Base-by-base conservation (phyloP, 2,113 vertebrate species). In the Halcyon senegalensis region DNA sequence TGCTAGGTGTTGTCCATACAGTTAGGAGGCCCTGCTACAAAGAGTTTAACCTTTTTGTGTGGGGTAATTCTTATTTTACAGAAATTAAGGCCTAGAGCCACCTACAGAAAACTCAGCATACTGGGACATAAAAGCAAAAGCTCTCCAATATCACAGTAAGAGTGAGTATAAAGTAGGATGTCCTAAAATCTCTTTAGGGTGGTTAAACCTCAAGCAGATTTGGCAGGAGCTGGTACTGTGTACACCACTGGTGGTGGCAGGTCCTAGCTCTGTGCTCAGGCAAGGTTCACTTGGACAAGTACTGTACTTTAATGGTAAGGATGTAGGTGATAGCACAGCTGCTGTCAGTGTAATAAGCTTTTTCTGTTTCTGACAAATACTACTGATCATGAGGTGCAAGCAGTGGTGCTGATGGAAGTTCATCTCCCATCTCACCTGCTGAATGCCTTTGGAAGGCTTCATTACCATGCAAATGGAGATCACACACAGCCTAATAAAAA, bases 401-500 rank as follows among this genome's bases (percentile, higher is more conserved):
- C 11, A 6, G 19, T 33, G 24, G 27, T 69, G 76, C 46, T 89
- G 76, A 77, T 27, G 50, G 87, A 92, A 93, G 44, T 44, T 81
- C 64, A 70, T 70, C 69, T 92, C 58, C 46, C 7, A 6, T 73
- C 73, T 95, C 73, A 93, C 89, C 89, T 87, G 80, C 93, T 87
- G 72, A 84, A 80, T 33, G 64, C 46, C 60, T 81, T 46, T 63
- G 73, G 73, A 92, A 84, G 39, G 68, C 51, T 91, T 93, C 60
- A 91, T 95, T 96, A 89, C 83, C 60, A 96, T 84, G 93, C 80
- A 94, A 94, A 94, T 93, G 76, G 89, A 78, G 69, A 92, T 84
- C 86, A 80, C 48, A 60, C 41, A 77, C 14, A 43, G 69, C n/a
- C 59, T 84, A 64, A 75, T 93, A 84, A 89, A 94, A 94, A 94